Percentiles rank a stretch among this genome's conserved stretches.
Conservation (phyloP, 2,797 vertebrate species). For the Anguilla anguilla region DNA sequence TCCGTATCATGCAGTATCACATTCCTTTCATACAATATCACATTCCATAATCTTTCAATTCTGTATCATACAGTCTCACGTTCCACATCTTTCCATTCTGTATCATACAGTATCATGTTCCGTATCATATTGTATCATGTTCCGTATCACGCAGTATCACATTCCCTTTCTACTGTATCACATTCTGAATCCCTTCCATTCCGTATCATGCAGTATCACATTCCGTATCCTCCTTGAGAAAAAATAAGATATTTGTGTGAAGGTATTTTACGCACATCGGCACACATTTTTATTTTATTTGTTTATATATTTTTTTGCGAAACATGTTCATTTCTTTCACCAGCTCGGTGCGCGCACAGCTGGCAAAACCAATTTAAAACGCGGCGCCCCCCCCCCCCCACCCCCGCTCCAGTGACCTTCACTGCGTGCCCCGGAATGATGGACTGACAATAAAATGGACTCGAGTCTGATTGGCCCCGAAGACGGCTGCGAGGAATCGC, state of each 20-base stretch:
- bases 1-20: neutral
- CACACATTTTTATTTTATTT: neutral
- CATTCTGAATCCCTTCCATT: neutral
- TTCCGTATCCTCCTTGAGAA: neutral
- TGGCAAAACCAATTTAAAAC: conserved; percentile 38
- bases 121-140: neutral
- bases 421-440: conserved; percentile 13
- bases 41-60: no score
- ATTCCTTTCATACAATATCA: no score
- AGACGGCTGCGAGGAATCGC: conserved; percentile 28
- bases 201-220: neutral
- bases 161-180: no score
- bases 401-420: conserved; percentile 25
- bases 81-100: neutral
- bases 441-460: conserved; percentile 28
- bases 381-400: neutral
- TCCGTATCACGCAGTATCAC: no score
- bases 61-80: no score
- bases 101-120: neutral
- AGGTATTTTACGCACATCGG: neutral
- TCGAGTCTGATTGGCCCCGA: conserved; percentile 30
- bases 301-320: conserved; percentile 4
- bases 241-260: neutral
- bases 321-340: conserved; percentile 12
- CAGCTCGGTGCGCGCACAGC: neutral